Base-by-base conservation (phyloP, 1,140 invertebrate genomes). In the Portunus trituberculatus region DNA sequence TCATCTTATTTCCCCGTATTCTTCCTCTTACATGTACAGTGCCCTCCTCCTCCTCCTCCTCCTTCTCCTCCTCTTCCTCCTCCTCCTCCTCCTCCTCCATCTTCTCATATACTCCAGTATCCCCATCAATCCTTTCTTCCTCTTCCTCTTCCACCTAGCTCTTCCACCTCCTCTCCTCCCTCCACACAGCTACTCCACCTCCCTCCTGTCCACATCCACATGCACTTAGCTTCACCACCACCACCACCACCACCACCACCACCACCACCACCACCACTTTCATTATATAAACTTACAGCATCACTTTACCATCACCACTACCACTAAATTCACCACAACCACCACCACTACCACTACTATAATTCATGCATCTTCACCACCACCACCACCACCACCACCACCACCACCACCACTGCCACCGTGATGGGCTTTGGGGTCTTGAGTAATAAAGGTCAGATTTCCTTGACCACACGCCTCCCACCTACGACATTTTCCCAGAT, bases 401-500 rank as follows among this genome's bases (percentile, higher is more conserved):
- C 83, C 83, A 12, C 83, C 28, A 31, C 83, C 83, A 12, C 83
- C 32, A 12, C 28, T 86, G 12, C 12, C 12, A 86, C 83, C 83
- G 52, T 59, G 52, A 59, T 59, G 52, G 8, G 12, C 12, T 59
- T 20, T 59, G 52, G 52, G 52, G 52, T 59, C 52, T 59, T 59
- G 0, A 59, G 12, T 59, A 59, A 4, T 59, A 59, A 59, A 59
- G 20, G 20, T 20, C 12, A 16, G 12, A 59, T 29, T 29, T n/a
- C 25, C 20, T 29, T 91, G 89, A 52, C 48, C 89, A 52, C 82
- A 29, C 4, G 20, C 12, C 52, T 48, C 46, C 92, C 45, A 39
- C 92, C 91, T 83, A 67, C 67, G 92, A 93, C 92, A 93, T 93
- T 93, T 93, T 93, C 83, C 82, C 92, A 93, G 92, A 93, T 93